Evolutionary conservation across 2,888 invertebrate genomes (phyloP).

Genomic region (Platypus cylindrus): DNA sequence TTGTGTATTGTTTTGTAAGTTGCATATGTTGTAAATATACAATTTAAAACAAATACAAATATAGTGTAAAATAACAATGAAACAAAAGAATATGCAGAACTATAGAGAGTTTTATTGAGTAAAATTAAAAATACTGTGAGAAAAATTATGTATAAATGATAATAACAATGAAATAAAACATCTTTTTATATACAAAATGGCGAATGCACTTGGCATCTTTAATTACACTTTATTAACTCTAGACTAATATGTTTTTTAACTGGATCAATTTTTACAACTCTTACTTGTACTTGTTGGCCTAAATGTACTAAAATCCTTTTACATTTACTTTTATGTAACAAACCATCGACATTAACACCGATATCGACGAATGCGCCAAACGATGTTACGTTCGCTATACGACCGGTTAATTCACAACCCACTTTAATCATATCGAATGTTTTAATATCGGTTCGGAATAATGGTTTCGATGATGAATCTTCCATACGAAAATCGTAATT

Average conservation of each 20-base stretch:
- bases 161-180: too few relatives aligned
- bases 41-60: too few relatives aligned
- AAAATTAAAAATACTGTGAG: too few relatives aligned
- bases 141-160: too few relatives aligned
- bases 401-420: conserved; percentile 56
- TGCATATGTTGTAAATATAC: too few relatives aligned
- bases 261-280: conserved; percentile 45
- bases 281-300: conserved; percentile 57
- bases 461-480: conserved; percentile 45
- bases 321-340: conserved; percentile 54
- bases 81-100: too few relatives aligned
- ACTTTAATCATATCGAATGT: conserved; percentile 50
- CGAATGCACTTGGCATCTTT: too few relatives aligned
- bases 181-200: too few relatives aligned
- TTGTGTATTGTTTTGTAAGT: too few relatives aligned
- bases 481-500: conserved; percentile 65
- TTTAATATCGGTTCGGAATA: conserved; percentile 64
- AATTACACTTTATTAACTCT: too few relatives aligned
- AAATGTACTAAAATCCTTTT: conserved; percentile 44
- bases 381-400: conserved; percentile 71
- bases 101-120: too few relatives aligned
- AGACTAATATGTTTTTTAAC: conserved; percentile 41
- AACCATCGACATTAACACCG: conserved; percentile 57
- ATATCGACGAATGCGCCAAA: conserved; percentile 89
- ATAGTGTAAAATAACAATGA: too few relatives aligned